A percentile compares a stretch with the other conserved stretches of the same genome.
phyloP scores from a whole-genome alignment of 2,797 vertebrate genomes.

The Kryptopterus vitreolus region DNA sequence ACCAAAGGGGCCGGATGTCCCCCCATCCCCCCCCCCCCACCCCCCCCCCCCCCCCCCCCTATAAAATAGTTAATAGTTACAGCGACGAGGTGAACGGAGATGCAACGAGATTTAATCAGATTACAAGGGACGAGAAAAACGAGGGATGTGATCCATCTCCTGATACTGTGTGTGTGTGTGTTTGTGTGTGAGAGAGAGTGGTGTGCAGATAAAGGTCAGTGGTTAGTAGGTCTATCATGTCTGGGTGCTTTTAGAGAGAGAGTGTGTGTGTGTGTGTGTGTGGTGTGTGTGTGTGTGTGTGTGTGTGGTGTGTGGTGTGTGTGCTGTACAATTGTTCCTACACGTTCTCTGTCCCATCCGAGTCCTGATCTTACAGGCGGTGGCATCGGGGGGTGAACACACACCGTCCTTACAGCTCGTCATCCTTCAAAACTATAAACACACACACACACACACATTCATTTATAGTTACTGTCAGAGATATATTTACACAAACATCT shows the following conservation, averaged over 20 bases:
- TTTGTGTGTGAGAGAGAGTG: constrained; percentile 9
- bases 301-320: constrained; percentile 14
- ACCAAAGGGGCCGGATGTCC: too few relatives aligned
- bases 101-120: constrained; percentile 12
- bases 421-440: constrained; percentile 66
- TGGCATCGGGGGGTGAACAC: background rate
- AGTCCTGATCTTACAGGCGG: constrained; percentile 28
- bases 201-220: background rate
- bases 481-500: too few relatives aligned
- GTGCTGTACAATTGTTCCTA: background rate
- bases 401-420: constrained; percentile 62
- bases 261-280: too few relatives aligned
- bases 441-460: constrained; percentile 47
- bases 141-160: background rate
- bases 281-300: too few relatives aligned
- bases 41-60: too few relatives aligned
- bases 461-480: too few relatives aligned
- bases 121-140: background rate
- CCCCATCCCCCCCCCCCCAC: too few relatives aligned
- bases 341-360: constrained; percentile 1
- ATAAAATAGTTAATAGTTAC: too few relatives aligned
- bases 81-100: background rate
- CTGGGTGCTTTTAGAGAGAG: background rate
- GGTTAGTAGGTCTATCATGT: background rate
- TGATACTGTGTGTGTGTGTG: constrained; percentile 16